Conservation (phyloP, 2,113 vertebrate genomes). For the Caranx ignobilis region DNA sequence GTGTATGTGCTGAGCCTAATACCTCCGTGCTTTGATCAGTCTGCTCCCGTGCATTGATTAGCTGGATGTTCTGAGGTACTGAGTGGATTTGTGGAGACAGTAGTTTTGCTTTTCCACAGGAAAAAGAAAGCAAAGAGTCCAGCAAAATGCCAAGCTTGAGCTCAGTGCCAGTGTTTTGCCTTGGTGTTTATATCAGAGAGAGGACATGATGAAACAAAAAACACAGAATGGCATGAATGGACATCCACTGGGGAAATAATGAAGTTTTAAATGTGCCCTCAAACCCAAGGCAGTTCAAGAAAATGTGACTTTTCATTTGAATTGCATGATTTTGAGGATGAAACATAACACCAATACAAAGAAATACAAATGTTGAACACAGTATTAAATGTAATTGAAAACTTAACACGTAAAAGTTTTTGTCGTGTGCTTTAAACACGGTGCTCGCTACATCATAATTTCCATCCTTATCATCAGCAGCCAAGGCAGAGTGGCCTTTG, state of each 20-base stretch:
- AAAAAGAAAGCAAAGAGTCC: conserved; percentile 18
- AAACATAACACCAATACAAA: not conserved
- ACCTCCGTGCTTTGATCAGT: conserved; percentile 52
- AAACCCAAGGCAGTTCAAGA: not conserved
- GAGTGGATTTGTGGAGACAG: conserved; percentile 30
- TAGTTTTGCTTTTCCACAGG: conserved; percentile 25
- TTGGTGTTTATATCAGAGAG: not conserved
- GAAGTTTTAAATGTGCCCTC: not conserved
- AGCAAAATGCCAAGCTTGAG: not conserved
- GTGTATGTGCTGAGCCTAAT: conserved; percentile 33
- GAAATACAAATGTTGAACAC: not conserved
- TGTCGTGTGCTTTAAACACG: no score
- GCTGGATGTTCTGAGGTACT: conserved; percentile 13
- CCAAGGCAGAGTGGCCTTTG: conserved; percentile 13
- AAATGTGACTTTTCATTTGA: not conserved
- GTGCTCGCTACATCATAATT: no score
- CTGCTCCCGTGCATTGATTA: conserved; percentile 38
- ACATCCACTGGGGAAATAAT: not conserved
- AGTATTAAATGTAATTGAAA: not conserved
- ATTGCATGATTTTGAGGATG: not conserved
- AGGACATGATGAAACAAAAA: not conserved
- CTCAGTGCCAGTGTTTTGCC: not conserved
- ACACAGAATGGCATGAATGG: not conserved
- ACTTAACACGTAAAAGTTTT: not conserved
- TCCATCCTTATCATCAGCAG: no score